Evolutionary conservation across 2,113 vertebrate genomes (phyloP).

Genomic region (Silurus asotus): DNA sequence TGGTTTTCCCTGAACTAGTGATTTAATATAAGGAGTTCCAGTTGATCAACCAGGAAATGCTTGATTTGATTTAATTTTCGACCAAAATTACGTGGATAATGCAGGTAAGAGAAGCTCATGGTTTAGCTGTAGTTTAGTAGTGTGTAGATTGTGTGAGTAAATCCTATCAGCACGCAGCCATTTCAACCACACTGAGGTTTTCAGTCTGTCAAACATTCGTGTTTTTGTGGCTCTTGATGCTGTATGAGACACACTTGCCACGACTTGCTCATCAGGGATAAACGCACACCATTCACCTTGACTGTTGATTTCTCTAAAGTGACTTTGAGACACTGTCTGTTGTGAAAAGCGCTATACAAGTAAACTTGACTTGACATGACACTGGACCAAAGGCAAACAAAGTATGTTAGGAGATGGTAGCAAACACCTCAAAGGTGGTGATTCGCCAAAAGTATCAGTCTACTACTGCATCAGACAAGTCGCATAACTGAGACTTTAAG

Average conservation of each 20-base stretch:
- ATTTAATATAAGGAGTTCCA: background rate
- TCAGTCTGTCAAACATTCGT: background rate
- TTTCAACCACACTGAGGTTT: background rate
- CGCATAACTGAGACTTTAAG: background rate
- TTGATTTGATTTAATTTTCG: background rate
- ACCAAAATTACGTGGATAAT: background rate
- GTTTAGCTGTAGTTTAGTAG: background rate
- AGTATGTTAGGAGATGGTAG: background rate
- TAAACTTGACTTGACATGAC: no score
- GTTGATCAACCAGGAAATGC: background rate
- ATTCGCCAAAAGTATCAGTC: no score
- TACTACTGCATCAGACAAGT: background rate
- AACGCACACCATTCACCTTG: no score
- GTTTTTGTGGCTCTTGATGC: background rate
- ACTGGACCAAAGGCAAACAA: background rate
- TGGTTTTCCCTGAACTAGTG: background rate
- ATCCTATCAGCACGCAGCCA: background rate
- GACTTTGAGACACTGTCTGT: no score
- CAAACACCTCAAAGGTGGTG: background rate
- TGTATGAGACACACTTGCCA: background rate
- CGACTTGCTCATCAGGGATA: no score
- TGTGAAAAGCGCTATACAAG: no score
- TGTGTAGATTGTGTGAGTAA: background rate
- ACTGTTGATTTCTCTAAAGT: no score
- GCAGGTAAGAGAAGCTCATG: no score